Percentiles rank a stretch among this genome's conserved stretches.
Conservation (phyloP, 2,888 invertebrate genomes). For the Leucophora obtusa region DNA sequence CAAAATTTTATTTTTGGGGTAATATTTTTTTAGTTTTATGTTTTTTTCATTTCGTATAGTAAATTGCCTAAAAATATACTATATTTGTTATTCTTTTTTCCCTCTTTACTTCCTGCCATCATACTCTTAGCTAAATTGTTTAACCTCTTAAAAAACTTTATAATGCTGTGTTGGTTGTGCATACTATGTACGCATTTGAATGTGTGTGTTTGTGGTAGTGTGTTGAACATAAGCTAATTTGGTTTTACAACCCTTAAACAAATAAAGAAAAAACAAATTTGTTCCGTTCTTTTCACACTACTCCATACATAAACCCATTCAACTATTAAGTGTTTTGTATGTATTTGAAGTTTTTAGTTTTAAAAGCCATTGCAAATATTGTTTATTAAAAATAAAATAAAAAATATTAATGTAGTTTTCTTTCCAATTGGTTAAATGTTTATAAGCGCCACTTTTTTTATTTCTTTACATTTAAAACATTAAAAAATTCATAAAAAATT, state of each 20-base stretch:
- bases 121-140: constrained; percentile 29
- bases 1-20: not conserved
- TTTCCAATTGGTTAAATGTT: constrained; percentile 42
- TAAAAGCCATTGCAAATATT: constrained; percentile 56
- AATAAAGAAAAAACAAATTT: constrained; percentile 8
- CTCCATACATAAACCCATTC: not conserved
- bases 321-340: constrained; percentile 41
- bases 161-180: constrained; percentile 10
- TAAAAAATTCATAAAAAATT: not conserved
- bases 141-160: constrained; percentile 15
- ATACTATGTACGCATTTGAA: not conserved
- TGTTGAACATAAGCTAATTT: constrained; percentile 55
- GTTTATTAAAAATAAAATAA: constrained; percentile 16
- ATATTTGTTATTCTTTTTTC: not conserved
- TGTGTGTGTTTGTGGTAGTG: not conserved
- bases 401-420: not conserved
- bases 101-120: constrained; percentile 28
- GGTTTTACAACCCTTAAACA: constrained; percentile 37
- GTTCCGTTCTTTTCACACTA: too few species aligned
- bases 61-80: constrained; percentile 50
- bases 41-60: constrained; percentile 32
- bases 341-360: constrained; percentile 52
- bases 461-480: not conserved
- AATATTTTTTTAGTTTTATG: constrained; percentile 16
- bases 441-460: constrained; percentile 3